Conservation (phyloP, 2,888 invertebrate species). For the Nomada ferruginata region DNA sequence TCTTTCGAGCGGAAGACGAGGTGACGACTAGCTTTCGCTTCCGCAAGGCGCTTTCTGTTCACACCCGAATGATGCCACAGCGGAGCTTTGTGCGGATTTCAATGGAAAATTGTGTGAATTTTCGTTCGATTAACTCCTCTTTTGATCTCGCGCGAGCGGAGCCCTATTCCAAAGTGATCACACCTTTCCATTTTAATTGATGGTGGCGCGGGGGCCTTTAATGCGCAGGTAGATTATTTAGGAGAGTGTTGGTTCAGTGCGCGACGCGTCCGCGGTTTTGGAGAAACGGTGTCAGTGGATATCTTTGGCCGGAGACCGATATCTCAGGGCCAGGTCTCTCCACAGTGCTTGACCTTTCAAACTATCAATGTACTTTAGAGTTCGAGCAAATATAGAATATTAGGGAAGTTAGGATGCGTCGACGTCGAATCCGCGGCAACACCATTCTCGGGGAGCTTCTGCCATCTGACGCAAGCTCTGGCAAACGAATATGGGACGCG, state of each 20-base stretch:
- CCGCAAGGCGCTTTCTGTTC: neutral
- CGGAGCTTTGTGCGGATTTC: neutral
- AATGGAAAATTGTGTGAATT: neutral
- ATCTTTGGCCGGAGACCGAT: neutral
- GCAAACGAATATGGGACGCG: slow-evolving; percentile 53
- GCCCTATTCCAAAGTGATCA: too few relatives aligned
- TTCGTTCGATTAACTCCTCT: neutral
- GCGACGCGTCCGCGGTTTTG: too few relatives aligned
- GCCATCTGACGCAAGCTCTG: slow-evolving; percentile 65
- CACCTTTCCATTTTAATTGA: too few relatives aligned
- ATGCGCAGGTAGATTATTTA: too few relatives aligned
- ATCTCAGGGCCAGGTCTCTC: neutral
- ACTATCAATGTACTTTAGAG: neutral
- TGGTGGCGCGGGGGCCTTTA: too few relatives aligned
- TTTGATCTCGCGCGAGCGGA: too few relatives aligned
- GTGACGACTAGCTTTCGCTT: slow-evolving; percentile 48
- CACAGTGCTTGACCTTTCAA: neutral
- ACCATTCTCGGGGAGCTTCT: slow-evolving; percentile 44
- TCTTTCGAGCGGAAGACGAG: slow-evolving; percentile 57
- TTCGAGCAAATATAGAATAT: slow-evolving; percentile 48
- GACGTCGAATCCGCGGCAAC: slow-evolving; percentile 22
- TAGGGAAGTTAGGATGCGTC: slow-evolving; percentile 11
- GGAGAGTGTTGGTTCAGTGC: too few relatives aligned
- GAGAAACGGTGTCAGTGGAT: neutral
- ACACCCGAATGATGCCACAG: neutral